Conservation (phyloP, 64 coral and sea anemone species). For the Anthopleura sola region DNA sequence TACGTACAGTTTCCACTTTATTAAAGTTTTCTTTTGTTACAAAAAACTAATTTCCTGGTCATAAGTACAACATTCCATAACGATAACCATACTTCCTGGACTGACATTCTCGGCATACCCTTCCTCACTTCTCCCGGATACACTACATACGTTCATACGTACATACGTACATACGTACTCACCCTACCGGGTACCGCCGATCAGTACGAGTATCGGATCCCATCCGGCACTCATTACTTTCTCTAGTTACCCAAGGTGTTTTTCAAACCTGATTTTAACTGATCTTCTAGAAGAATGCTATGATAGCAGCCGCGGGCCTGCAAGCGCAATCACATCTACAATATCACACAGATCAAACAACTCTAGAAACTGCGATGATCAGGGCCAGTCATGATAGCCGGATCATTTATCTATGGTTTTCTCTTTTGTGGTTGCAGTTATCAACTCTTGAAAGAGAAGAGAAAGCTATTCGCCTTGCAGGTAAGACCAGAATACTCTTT, state of each 20-base stretch:
- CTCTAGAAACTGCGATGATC: slow-evolving; percentile 1
- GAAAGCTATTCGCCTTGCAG: neutral
- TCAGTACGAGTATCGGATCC: neutral
- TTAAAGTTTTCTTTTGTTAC: neutral
- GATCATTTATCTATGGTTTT: neutral
- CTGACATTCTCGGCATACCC: neutral
- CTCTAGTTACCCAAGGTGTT: neutral
- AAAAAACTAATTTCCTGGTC: neutral
- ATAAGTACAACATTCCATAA: neutral
- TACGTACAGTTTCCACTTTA: neutral
- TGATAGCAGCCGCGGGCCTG: too few species aligned
- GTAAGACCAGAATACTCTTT: neutral
- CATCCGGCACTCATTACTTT: neutral
- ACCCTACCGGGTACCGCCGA: too few species aligned
- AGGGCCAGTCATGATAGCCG: too few species aligned
- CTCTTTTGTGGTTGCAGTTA: slow-evolving; percentile 2
- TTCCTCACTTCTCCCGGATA: neutral
- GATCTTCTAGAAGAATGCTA: neutral
- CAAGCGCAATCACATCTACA: neutral
- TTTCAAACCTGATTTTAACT: neutral
- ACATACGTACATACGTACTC: neutral
- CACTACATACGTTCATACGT: too few species aligned
- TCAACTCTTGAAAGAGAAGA: slow-evolving; percentile 3
- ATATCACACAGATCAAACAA: neutral
- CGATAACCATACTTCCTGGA: slow-evolving; percentile 2